Base-by-base conservation (phyloP, 2,888 invertebrate genomes). In the Arctia plantaginis region DNA sequence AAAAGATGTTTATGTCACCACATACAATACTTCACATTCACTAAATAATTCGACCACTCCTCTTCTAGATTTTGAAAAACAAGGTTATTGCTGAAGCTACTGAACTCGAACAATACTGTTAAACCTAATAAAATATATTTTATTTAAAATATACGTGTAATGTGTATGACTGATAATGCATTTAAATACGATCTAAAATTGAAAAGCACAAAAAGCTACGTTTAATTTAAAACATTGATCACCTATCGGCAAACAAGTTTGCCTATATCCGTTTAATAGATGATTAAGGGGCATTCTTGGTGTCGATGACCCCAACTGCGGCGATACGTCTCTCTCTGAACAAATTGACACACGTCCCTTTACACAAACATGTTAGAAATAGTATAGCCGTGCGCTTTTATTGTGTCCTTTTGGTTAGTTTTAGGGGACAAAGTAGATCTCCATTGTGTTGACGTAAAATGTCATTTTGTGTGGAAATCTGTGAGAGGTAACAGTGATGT, bases 311-410 rank as follows among this genome's bases (percentile, higher is more conserved):
- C 86, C 73, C 33, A 71, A 69, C 75, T 76, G 74, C 76, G 81
- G 79, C 81, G 80, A 80, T 85, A 82, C 80, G 82, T 82, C 77
- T 75, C 75, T 67, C 82, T 76, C 85, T 85, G 75, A 83, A 80
- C 86, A 91, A 88, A 90, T 90, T 89, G 89, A 91, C 88, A 87
- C 81, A 86, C 83, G 80, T 80, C 87, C 86, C 83, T 85, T 84
- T 82, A 85, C 87, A 89, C 89, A 89, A 87, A 89, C 80, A 82
- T 71, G 78, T 83, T 78, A 77, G 77, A 62, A 73, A 72, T 72
- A 80, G 76, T 82, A 82, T 72, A 71, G 69, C 80, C 67, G 51
- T 72, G 66, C 47, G 62, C 66, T 75, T 73, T 69, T 69, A 30
- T 80, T 80, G 76, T 77, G 64, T 78, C 72, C 75, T 72, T 82